Percentiles rank a stretch among this genome's conserved stretches.
phyloP scores from a whole-genome alignment of 2,113 vertebrate species.

The Stegostoma tigrinum region DNA sequence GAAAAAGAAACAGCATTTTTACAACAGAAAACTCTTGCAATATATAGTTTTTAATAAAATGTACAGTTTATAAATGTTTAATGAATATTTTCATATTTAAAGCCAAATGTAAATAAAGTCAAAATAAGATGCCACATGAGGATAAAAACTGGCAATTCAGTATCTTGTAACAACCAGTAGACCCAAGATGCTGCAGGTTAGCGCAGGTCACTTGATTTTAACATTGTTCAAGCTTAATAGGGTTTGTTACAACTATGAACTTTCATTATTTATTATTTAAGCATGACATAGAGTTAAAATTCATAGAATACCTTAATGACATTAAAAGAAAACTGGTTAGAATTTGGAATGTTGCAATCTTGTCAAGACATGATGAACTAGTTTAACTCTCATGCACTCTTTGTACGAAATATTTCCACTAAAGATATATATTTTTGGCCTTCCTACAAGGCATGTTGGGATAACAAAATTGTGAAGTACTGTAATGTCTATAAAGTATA shows the following conservation, averaged over 20 bases:
- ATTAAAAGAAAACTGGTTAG: slow-evolving; percentile 8
- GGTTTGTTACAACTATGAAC: slow-evolving; percentile 47
- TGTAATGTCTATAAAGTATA: slow-evolving; percentile 58
- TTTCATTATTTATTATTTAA: slow-evolving; percentile 67
- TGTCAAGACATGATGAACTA: slow-evolving; percentile 3
- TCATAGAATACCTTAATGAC: slow-evolving; percentile 33
- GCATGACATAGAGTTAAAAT: slow-evolving; percentile 55
- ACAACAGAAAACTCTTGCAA: slow-evolving; percentile 45
- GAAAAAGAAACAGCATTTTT: slow-evolving; percentile 51
- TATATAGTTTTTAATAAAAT: slow-evolving; percentile 61
- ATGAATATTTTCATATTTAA: slow-evolving; percentile 78
- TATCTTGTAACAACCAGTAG: slow-evolving; percentile 47
- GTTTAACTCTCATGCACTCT: slow-evolving; percentile 41
- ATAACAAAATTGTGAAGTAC: slow-evolving; percentile 61
- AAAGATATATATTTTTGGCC: slow-evolving; percentile 47
- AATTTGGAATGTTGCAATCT: slow-evolving; percentile 34
- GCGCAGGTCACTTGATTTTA: slow-evolving; percentile 55
- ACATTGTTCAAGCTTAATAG: slow-evolving; percentile 59
- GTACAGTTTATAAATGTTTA: slow-evolving; percentile 74
- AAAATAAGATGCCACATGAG: slow-evolving; percentile 31
- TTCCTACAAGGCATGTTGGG: slow-evolving; percentile 43
- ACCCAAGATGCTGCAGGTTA: slow-evolving; percentile 67
- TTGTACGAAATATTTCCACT: slow-evolving; percentile 47
- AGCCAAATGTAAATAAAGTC: slow-evolving; percentile 75
- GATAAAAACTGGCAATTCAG: slow-evolving; percentile 37